These are phyloP conservation scores for Rhynchonycteris naso DNA, from an alignment of 2,797 vertebrate species.

Conservation along the genomic window DNA sequence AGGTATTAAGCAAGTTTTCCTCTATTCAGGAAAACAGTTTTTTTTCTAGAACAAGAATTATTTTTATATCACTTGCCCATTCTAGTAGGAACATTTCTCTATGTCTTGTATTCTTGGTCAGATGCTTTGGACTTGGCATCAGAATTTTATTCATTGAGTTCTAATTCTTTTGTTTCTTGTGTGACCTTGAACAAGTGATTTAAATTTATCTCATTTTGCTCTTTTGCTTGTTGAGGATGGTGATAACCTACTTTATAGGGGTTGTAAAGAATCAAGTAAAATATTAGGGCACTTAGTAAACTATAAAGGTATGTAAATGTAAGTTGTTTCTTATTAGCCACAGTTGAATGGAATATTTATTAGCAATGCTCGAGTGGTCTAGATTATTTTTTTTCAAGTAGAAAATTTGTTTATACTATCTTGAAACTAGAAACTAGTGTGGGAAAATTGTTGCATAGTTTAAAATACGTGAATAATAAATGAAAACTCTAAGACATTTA, in stretches of 20 bases:
- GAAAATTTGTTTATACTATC: background rate
- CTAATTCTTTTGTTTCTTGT: background rate
- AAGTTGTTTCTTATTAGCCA: background rate
- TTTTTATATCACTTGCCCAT: background rate
- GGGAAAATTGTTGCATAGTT: background rate
- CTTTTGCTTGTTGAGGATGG: background rate
- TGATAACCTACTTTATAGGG: background rate
- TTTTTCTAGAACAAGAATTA: background rate
- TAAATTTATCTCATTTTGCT: background rate
- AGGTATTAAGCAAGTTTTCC: background rate
- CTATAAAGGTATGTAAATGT: background rate
- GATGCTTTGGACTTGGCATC: background rate
- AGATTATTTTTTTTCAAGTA: conserved; percentile 20
- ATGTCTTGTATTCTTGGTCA: background rate
- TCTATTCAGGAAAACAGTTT: background rate
- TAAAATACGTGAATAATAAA: background rate
- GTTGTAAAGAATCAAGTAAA: background rate
- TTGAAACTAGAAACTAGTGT: background rate
- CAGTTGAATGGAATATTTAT: background rate
- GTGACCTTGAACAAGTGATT: background rate
- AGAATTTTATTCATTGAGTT: background rate
- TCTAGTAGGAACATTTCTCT: background rate
- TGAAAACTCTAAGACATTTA: background rate
- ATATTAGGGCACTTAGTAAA: background rate
- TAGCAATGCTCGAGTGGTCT: background rate